phyloP scores from a whole-genome alignment of 2,888 invertebrate genomes.

The Lasioglossum malachurum region DNA sequence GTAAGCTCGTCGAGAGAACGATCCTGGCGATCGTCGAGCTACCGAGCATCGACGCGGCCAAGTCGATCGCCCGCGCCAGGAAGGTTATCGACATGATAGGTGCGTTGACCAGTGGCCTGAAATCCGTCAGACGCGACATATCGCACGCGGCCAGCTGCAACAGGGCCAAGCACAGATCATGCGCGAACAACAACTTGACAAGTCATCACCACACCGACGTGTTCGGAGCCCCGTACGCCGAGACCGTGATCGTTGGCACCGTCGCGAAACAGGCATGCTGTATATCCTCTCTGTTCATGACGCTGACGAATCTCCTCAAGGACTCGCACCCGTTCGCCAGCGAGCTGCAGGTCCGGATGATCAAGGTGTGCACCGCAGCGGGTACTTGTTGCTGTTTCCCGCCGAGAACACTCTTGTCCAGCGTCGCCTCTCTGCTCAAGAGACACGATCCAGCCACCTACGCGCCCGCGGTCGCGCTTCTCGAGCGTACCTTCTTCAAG shows the following conservation, averaged over 20 bases:
- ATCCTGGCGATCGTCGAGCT: constrained; percentile 86
- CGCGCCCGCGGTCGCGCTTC: constrained; percentile 85
- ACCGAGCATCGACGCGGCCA: constrained; percentile 84
- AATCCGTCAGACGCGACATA: constrained; percentile 87
- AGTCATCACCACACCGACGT: constrained; percentile 88
- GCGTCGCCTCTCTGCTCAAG: constrained; percentile 85
- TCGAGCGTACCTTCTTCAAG: constrained; percentile 87
- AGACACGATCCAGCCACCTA: constrained; percentile 76
- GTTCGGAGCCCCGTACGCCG: constrained; percentile 86
- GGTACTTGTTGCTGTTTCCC: constrained; percentile 89
- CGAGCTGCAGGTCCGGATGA: constrained; percentile 85
- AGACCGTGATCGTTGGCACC: constrained; percentile 79
- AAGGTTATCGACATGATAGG: constrained; percentile 87
- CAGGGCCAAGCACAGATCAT: constrained; percentile 86
- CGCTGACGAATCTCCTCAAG: constrained; percentile 85
- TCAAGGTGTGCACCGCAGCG: constrained; percentile 86
- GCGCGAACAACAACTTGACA: constrained; percentile 83
- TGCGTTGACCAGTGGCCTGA: constrained; percentile 86
- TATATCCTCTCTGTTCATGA: constrained; percentile 87
- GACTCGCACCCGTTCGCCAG: constrained; percentile 84
- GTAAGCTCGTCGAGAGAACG: constrained; percentile 86
- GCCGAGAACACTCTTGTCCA: constrained; percentile 86
- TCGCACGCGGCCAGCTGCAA: constrained; percentile 86
- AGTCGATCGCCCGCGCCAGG: constrained; percentile 85
- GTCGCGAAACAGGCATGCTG: constrained; percentile 86